A percentile compares a stretch with the other conserved stretches of the same genome.
These are phyloP conservation scores for Syritta pipiens DNA, from an alignment of 2,888 invertebrate species.

Conservation along the genomic window DNA sequence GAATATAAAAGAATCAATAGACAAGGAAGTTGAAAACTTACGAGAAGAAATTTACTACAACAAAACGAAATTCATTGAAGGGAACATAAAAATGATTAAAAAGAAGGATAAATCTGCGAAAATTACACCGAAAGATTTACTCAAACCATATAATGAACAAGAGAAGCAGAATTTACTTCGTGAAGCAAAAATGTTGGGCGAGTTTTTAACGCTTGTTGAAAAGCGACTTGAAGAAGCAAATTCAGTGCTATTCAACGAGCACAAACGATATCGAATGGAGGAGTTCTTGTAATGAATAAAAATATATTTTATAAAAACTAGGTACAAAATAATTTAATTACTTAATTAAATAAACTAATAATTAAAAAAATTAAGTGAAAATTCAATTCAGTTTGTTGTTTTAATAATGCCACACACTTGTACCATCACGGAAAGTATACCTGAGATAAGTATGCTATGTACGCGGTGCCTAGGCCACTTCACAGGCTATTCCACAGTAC, in stretches of 20 bases:
- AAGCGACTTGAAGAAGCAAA: slow-evolving; percentile 71
- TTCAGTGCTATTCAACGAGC: slow-evolving; percentile 71
- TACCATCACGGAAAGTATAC: no score
- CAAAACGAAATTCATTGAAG: slow-evolving; percentile 57
- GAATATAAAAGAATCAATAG: slow-evolving; percentile 67
- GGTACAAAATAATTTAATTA: background rate
- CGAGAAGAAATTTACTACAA: slow-evolving; percentile 66
- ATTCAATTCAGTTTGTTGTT: no score
- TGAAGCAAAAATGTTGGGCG: slow-evolving; percentile 71
- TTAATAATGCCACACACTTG: no score
- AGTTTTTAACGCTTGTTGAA: slow-evolving; percentile 73
- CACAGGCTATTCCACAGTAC: no score
- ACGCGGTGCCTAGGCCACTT: no score
- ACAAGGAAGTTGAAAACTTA: slow-evolving; percentile 70
- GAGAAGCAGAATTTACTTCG: slow-evolving; percentile 71
- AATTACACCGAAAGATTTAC: slow-evolving; percentile 13
- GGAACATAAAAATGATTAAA: slow-evolving; percentile 25
- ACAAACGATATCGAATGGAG: slow-evolving; percentile 35
- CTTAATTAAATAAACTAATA: background rate
- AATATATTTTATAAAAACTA: background rate
- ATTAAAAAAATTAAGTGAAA: background rate
- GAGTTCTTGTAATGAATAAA: slow-evolving; percentile 23
- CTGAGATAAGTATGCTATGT: no score
- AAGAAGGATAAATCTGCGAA: slow-evolving; percentile 37
- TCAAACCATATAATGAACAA: slow-evolving; percentile 53